A percentile compares a stretch with the other conserved stretches of the same genome.
Conservation (phyloP, 2,888 invertebrate species). For the Vannuccia rotundouncinata region DNA sequence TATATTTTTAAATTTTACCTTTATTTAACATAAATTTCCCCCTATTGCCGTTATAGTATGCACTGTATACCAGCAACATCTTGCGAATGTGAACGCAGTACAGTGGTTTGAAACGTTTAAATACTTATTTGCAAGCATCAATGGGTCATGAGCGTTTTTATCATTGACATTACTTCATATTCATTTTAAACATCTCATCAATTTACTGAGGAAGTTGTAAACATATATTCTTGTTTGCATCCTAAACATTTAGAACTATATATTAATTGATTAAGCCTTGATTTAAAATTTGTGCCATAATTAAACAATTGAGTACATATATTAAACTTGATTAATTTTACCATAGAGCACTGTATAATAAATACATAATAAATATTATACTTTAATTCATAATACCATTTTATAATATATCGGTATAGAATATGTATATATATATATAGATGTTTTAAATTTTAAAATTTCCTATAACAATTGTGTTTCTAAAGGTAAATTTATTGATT, state of each 20-base stretch:
- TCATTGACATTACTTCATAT: not conserved
- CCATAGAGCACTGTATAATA: too few species aligned
- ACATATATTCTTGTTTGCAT: not conserved
- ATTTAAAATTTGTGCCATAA: not conserved
- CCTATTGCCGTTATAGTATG: not conserved
- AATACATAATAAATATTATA: too few species aligned
- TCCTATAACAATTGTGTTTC: not conserved
- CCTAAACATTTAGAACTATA: not conserved
- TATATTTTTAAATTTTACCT: not conserved
- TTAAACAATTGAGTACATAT: not conserved
- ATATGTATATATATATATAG: not conserved
- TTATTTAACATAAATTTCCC: not conserved
- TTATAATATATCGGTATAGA: not conserved
- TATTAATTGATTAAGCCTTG: not conserved
- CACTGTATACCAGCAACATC: not conserved
- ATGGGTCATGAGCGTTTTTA: not conserved
- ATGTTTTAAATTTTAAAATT: not conserved
- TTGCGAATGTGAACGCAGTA: not conserved
- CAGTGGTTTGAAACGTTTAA: not conserved
- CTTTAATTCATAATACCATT: not conserved
- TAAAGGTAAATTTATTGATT: not conserved
- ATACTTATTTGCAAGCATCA: not conserved
- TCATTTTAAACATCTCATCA: not conserved
- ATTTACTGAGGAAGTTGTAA: not conserved
- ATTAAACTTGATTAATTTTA: too few species aligned